phyloP scores from a whole-genome alignment of 2,888 invertebrate species.

The Sclerodermus sp. region DNA sequence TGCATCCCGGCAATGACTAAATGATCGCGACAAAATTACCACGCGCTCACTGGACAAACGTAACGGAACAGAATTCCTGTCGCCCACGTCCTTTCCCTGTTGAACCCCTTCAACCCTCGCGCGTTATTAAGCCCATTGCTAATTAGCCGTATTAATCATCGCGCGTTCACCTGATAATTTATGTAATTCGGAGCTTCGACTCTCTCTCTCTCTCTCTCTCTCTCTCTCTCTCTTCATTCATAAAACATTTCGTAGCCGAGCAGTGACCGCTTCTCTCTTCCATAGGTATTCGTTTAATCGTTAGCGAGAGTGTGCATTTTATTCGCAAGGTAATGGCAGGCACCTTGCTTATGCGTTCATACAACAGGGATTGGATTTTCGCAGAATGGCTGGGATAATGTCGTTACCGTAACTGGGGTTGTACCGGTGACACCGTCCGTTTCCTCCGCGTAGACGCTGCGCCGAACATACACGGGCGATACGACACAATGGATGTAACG shows the following conservation, averaged over 20 bases:
- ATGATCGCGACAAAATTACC: constrained; percentile 28
- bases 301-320: no score
- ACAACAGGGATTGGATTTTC: neutral
- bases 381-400: neutral
- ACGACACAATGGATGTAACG: constrained; percentile 15
- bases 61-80: no score
- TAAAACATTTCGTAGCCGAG: neutral
- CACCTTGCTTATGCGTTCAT: neutral
- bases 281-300: no score
- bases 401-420: neutral
- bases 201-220: neutral
- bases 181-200: neutral
- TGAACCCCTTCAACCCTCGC: no score
- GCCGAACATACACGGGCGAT: neutral
- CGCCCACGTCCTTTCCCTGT: no score
- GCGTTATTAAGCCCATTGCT: no score
- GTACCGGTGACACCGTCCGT: neutral
- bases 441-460: neutral
- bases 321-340: no score
- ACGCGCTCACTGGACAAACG: constrained; percentile 11
- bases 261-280: no score
- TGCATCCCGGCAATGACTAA: constrained; percentile 15
- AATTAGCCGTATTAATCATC: no score
- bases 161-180: no score
- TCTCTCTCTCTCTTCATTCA: neutral